Evolutionary conservation across 2,888 invertebrate genomes (phyloP), one percentile per base, ranked within the genome.

Genomic region (Ennomos fuscantarius): DNA sequence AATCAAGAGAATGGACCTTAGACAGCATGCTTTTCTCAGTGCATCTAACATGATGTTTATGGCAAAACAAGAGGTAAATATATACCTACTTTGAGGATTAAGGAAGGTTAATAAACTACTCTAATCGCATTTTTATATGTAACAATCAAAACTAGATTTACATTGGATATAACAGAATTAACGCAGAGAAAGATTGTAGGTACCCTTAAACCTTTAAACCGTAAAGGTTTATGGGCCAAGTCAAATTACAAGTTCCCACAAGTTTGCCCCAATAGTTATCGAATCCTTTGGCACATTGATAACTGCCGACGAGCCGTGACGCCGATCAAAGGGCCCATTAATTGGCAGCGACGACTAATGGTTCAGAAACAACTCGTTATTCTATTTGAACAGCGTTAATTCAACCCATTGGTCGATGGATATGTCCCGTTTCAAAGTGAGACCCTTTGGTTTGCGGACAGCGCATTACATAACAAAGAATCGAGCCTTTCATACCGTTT

Each of bases 291-390:
- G 42, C 47, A 43, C 48, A 52, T 57, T 35, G 57, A 52, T 37
- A 34, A 48, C 52, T 42, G 51, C 32, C 47, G 52, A n/a, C 46
- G 48, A 40, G 53, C 47, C 52, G 52, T 43, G 47, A 57, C 57
- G 33, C 31, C 49, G 48, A 53, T 53, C 58, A 58, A 58, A 57
- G 48, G 53, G 53, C 10, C 43, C 48, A 53, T 48, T 58, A 58
- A 58, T 58, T 58, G 58, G 48, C 48, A 48, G 34, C 34, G 48
- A 48, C 35, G 48, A 43, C 48, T 58, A 58, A 58, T 58, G 58
- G 52, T 11, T 36, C 48, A 53, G 57, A 52, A 57, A 57, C 52
- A 48, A 58, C 48, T 58, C 48, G 48, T 53, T 58, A 53, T 47
- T 52, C 53, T 53, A 48, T 48, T 58, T 44, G 52, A 48, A 44